A percentile compares a stretch with the other conserved stretches of the same genome.
These are phyloP conservation scores for Plectrocnemia conspersa DNA, from an alignment of 1,140 invertebrate genomes.

Conservation along the genomic window DNA sequence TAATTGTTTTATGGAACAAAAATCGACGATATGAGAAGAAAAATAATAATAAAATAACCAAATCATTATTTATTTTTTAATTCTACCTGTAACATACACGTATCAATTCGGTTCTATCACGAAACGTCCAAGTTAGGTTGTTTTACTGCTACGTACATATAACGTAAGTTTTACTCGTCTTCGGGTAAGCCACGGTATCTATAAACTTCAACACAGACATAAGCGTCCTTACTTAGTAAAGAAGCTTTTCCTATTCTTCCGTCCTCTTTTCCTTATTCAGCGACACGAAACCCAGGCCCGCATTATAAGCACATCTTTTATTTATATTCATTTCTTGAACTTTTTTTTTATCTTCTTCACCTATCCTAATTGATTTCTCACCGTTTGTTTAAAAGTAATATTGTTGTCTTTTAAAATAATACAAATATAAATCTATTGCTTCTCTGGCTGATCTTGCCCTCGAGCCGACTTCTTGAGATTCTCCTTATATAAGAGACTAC, in stretches of 20 bases:
- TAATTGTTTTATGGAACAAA: no score
- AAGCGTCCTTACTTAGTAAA: conserved; percentile 23
- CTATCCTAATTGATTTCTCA: no score
- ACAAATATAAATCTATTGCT: no score
- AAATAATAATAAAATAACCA: no score
- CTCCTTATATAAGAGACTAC: neutral
- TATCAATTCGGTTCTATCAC: neutral
- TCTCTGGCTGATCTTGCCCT: neutral
- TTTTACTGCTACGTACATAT: conserved; percentile 4
- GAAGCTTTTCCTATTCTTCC: conserved; percentile 25
- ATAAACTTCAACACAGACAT: conserved; percentile 22
- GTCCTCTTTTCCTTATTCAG: conserved; percentile 26
- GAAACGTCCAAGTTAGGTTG: conserved; percentile 3
- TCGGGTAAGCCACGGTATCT: conserved; percentile 21
- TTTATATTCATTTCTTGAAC: neutral
- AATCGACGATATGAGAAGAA: no score
- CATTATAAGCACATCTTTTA: conserved; percentile 2
- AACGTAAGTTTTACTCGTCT: conserved; percentile 2
- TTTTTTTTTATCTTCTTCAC: no score
- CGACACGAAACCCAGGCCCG: conserved; percentile 3
- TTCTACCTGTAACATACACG: no score
- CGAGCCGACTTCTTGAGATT: conserved; percentile 3
- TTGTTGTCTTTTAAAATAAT: no score
- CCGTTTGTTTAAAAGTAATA: no score
- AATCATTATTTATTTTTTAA: no score